A percentile compares a stretch with the other conserved stretches of the same genome.
Evolutionary conservation across 2,113 vertebrate genomes (phyloP).

Genomic region (Clarias macrocephalus): DNA sequence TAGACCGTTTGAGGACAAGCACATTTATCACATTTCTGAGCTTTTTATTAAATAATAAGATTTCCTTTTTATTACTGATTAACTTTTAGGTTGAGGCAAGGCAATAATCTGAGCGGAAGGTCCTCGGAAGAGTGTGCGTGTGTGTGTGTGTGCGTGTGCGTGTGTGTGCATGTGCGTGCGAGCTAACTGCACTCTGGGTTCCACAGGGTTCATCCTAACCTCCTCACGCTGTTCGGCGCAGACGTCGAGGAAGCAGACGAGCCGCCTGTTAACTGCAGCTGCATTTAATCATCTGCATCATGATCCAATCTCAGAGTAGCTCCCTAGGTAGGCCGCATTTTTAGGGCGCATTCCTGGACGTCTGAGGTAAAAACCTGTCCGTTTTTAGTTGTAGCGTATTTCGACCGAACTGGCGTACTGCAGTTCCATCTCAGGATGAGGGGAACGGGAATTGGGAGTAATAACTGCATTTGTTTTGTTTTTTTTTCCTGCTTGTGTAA

Average conservation of each 20-base stretch:
- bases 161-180: not conserved
- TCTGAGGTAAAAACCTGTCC: not conserved
- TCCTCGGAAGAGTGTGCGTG: not conserved
- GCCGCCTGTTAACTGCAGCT: conserved; percentile 71
- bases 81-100: not conserved
- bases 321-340: not conserved
- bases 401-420: not conserved
- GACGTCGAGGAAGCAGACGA: conserved; percentile 73
- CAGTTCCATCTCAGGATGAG: not conserved
- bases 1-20: not conserved
- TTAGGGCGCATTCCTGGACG: not conserved
- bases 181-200: conserved; percentile 41
- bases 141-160: not conserved
- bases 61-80: not conserved
- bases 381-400: not conserved
- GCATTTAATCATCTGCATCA: conserved; percentile 62
- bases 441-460: not conserved
- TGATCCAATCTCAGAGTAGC: not conserved
- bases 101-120: not conserved
- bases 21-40: not conserved
- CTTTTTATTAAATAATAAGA: no score
- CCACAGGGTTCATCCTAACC: conserved; percentile 77
- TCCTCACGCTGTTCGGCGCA: conserved; percentile 78
- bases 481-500: not conserved
- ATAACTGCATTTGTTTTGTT: not conserved